Base-by-base conservation (phyloP, 2,888 invertebrate genomes). In the Troides aeacus region DNA sequence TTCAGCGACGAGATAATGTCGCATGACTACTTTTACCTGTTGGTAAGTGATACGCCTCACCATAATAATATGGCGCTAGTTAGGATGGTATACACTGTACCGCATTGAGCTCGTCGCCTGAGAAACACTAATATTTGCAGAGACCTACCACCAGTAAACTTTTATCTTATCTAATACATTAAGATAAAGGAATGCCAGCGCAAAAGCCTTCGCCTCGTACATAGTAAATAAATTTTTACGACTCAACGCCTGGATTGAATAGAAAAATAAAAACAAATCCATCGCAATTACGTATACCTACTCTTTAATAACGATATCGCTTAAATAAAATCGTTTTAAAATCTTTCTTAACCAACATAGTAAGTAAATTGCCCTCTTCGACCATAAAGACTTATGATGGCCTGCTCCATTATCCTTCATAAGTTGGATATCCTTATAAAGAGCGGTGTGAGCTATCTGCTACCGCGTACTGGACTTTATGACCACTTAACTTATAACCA, bases 401-500 rank as follows among this genome's bases (percentile, higher is more conserved):
- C 75, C 76, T 76, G 80, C 83, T 82, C 85, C 88, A 89, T 90
- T 89, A 90, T 87, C 81, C 86, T 84, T 87, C 87, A 87, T 86
- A 84, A 86, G 84, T 78, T 77, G 77, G 76, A 79, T 76, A 77
- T 81, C 83, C 85, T 84, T 86, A 84, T 84, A 86, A 78, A 83
- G 81, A 76, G 74, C 76, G 79, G 80, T 76, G 79, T 80, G 80
- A 83, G 83, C 82, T 84, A 82, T 81, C 83, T 79, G 82, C 83
- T 82, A 80, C 82, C 75, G 84, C 78, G 77, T 78, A 77, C 75
- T 72, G 73, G 80, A 79, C 74, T 87, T 89, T 88, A 89, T 81
- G 81, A 79, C 79, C 88, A 83, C 84, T 88, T 87, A 84, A 78
- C 74, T 80, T 81, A 71, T 74, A 74, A 74, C 72, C 73, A 74